Evolutionary conservation across 2,113 vertebrate species (phyloP).

Genomic region (Sinocyclocheilus grahami): DNA sequence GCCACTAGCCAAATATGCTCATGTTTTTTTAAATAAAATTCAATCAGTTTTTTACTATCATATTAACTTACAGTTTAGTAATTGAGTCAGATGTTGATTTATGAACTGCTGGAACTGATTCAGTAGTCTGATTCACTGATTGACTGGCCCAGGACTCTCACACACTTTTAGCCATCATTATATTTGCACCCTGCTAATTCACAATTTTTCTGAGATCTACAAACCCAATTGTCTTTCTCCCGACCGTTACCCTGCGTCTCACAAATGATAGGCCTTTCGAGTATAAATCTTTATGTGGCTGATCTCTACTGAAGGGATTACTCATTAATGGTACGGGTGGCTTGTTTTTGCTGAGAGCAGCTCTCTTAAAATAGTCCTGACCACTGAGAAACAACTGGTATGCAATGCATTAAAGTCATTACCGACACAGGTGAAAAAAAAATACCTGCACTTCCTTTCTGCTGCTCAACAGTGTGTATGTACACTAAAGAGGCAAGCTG

Average conservation of each 20-base stretch:
- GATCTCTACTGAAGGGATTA: neutral
- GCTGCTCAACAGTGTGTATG: neutral
- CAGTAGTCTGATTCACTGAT: too few species aligned
- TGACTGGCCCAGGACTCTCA: neutral
- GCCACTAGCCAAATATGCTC: too few species aligned
- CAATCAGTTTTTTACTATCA: too few species aligned
- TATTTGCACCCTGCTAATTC: neutral
- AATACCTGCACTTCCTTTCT: neutral
- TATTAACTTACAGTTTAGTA: too few species aligned
- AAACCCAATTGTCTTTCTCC: neutral
- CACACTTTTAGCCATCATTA: neutral
- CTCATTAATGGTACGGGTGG: slow-evolving; percentile 23
- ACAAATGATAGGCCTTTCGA: neutral
- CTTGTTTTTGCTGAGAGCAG: slow-evolving; percentile 43
- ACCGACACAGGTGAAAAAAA: neutral
- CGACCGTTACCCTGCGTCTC: neutral
- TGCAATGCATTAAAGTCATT: neutral
- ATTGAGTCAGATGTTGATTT: too few species aligned
- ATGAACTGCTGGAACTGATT: too few species aligned
- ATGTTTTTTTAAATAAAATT: too few species aligned
- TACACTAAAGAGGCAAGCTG: neutral
- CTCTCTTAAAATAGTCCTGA: slow-evolving; percentile 31
- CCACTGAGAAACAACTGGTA: slow-evolving; percentile 22
- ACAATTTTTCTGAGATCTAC: neutral
- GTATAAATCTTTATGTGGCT: neutral